Evolutionary conservation across 2,888 invertebrate species (phyloP).

Genomic region (Chydorus sphaericus): DNA sequence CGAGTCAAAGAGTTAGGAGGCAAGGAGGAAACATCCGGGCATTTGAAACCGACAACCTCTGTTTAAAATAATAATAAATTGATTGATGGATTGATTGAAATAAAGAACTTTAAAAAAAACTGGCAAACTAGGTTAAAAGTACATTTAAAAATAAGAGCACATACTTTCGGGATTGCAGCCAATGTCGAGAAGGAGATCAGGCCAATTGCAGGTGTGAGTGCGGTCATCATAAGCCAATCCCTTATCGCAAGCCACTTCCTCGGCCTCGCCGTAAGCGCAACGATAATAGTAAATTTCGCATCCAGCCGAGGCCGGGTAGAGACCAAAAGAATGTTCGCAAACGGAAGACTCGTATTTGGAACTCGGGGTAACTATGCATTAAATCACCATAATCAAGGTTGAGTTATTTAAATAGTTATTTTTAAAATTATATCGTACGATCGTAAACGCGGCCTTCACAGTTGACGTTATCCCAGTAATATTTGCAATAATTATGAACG

Average conservation of each 20-base stretch:
- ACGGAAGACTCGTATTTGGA: too few species aligned
- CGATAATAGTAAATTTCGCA: slow-evolving; percentile 77
- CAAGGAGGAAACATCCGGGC: slow-evolving; percentile 55
- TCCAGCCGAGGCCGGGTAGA: slow-evolving; percentile 55
- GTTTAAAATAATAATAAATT: slow-evolving; percentile 24
- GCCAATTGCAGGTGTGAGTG: slow-evolving; percentile 85
- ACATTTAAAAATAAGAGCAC: too few species aligned
- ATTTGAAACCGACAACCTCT: slow-evolving; percentile 84
- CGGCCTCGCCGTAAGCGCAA: slow-evolving; percentile 66
- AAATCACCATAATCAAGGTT: background rate
- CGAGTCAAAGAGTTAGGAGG: slow-evolving; percentile 65
- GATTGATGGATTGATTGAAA: background rate
- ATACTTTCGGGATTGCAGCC: slow-evolving; percentile 77
- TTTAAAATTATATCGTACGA: slow-evolving; percentile 40
- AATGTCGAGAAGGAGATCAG: slow-evolving; percentile 67
- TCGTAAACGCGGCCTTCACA: slow-evolving; percentile 68
- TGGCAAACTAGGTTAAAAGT: too few species aligned
- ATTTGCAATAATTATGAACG: slow-evolving; percentile 84
- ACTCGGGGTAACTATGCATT: slow-evolving; percentile 16
- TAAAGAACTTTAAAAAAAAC: background rate
- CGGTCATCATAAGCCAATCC: slow-evolving; percentile 78
- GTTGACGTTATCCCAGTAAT: slow-evolving; percentile 81
- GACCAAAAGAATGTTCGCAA: slow-evolving; percentile 50
- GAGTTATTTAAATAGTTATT: too few species aligned
- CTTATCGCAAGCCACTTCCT: slow-evolving; percentile 65